Conservation (phyloP, 2,888 invertebrate genomes). For the Serripes groenlandicus region DNA sequence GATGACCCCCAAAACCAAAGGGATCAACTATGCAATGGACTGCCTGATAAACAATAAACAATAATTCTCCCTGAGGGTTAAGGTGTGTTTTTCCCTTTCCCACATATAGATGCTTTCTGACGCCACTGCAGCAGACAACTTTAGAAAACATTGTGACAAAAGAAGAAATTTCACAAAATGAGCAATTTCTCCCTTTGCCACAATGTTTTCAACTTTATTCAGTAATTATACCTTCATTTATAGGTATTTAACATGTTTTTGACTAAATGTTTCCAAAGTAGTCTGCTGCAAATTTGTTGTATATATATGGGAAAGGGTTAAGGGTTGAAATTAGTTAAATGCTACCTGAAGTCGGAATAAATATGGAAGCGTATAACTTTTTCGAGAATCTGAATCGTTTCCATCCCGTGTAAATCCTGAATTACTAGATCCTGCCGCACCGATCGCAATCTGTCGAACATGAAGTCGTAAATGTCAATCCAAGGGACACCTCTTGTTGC, state of each 20-base stretch:
- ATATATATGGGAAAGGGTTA: too few relatives aligned
- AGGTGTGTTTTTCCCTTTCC: too few relatives aligned
- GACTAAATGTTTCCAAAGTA: not conserved
- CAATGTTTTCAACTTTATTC: not conserved
- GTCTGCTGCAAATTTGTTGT: too few relatives aligned
- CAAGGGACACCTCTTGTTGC: slow-evolving; percentile 6
- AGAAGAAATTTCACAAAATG: too few relatives aligned
- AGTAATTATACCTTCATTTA: not conserved
- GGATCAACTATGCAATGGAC: too few relatives aligned
- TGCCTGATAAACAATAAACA: too few relatives aligned
- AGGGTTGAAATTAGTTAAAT: too few relatives aligned
- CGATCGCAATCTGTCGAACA: slow-evolving; percentile 92
- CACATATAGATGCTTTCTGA: too few relatives aligned
- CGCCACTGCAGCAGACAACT: too few relatives aligned
- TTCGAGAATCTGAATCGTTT: slow-evolving; percentile 90
- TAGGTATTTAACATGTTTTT: not conserved
- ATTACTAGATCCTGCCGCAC: slow-evolving; percentile 93
- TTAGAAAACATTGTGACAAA: too few relatives aligned
- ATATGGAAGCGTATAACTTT: slow-evolving; percentile 92
- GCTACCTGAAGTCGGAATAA: slow-evolving; percentile 91
- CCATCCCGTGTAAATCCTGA: slow-evolving; percentile 89
- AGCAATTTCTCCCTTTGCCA: not conserved
- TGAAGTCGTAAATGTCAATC: slow-evolving; percentile 90
- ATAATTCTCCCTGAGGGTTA: too few relatives aligned
- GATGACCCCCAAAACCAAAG: too few relatives aligned